phyloP scores from a whole-genome alignment of 2,113 vertebrate species.

The Scolopax mira region DNA sequence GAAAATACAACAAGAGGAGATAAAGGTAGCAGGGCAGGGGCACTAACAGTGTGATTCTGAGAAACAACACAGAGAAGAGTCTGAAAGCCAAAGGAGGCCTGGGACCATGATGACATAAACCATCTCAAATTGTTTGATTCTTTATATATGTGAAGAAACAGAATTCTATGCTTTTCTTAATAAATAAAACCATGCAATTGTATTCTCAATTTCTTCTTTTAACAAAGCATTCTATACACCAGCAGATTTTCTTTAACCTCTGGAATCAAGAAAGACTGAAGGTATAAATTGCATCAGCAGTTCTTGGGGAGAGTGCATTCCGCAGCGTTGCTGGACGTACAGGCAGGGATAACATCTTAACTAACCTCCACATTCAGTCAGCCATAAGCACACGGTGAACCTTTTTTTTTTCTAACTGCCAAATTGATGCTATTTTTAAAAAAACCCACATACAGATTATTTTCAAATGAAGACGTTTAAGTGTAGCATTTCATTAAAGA shows the following conservation, averaged over 20 bases:
- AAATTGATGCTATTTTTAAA: slow-evolving; percentile 47
- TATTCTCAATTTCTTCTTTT: slow-evolving; percentile 4
- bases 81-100: not conserved
- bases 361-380: slow-evolving; percentile 12
- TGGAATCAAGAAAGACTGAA: not conserved
- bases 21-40: not conserved
- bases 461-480: slow-evolving; percentile 56
- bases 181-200: not conserved
- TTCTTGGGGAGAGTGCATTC: not conserved
- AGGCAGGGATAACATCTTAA: not conserved
- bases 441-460: slow-evolving; percentile 45
- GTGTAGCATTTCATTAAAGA: slow-evolving; percentile 44
- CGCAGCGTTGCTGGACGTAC: not conserved
- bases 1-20: not conserved
- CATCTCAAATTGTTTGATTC: not conserved
- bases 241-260: not conserved
- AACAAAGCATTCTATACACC: not conserved
- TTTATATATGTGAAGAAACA: not conserved
- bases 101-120: not conserved
- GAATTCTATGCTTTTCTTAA: not conserved
- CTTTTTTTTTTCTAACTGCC: slow-evolving; percentile 6
- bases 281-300: not conserved
- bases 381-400: slow-evolving; percentile 17
- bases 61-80: not conserved
- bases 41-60: not conserved